These are phyloP conservation scores for Apis dorsata DNA, from an alignment of 1,140 invertebrate genomes.

Conservation along the genomic window DNA sequence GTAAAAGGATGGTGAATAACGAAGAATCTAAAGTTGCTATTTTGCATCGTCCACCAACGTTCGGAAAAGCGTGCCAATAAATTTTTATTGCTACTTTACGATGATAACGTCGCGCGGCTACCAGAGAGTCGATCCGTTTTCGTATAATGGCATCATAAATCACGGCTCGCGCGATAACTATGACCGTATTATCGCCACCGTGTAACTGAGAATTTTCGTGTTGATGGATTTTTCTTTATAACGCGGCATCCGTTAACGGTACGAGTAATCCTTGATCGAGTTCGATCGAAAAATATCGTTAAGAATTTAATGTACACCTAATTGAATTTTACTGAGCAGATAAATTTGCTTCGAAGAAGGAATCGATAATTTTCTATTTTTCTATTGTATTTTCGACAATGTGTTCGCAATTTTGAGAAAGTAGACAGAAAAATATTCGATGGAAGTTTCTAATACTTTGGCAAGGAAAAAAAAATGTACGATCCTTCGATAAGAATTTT, in stretches of 20 bases:
- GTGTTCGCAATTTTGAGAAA: too few species aligned
- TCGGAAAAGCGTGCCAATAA: constrained; percentile 62
- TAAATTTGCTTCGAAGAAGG: too few species aligned
- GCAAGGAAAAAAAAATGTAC: too few species aligned
- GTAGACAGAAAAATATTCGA: too few species aligned
- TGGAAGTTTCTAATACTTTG: too few species aligned
- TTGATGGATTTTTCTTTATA: constrained; percentile 57
- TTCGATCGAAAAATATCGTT: neutral
- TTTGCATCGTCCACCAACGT: constrained; percentile 46
- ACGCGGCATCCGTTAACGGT: neutral
- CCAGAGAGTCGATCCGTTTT: constrained; percentile 71
- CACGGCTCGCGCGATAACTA: constrained; percentile 63
- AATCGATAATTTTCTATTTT: too few species aligned
- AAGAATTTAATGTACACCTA: neutral
- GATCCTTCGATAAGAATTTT: too few species aligned
- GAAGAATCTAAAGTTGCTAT: constrained; percentile 40
- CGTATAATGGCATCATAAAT: constrained; percentile 71
- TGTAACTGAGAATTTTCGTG: constrained; percentile 55
- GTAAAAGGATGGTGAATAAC: constrained; percentile 34
- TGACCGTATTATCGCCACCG: constrained; percentile 49
- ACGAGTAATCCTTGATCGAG: neutral
- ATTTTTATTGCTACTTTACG: constrained; percentile 77
- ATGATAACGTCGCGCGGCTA: constrained; percentile 68
- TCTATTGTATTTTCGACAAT: too few species aligned
- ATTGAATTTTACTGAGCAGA: neutral